A percentile compares a stretch with the other conserved stretches of the same genome.
Evolutionary conservation across 2,797 vertebrate genomes (phyloP).

Genomic region (Ceyx erithaca): DNA sequence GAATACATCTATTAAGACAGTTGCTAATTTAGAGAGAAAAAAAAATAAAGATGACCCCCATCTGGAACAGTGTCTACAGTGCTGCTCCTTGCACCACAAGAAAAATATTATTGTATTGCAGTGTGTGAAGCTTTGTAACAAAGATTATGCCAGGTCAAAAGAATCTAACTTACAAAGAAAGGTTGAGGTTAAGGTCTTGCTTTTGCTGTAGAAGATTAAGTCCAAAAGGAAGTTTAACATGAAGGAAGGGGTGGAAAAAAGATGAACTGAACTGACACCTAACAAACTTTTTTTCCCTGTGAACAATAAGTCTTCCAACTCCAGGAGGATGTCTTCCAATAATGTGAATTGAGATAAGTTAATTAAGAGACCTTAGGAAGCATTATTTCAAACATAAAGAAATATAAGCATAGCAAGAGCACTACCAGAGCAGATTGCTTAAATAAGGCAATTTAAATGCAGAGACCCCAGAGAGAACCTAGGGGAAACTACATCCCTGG

Average conservation of each 20-base stretch:
- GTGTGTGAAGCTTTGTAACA: slow-evolving; percentile 2
- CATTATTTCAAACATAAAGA: neutral
- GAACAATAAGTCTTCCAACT: neutral
- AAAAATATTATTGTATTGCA: slow-evolving; percentile 54
- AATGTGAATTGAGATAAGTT: neutral
- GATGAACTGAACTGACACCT: neutral
- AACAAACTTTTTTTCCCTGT: neutral
- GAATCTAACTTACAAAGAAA: slow-evolving; percentile 36
- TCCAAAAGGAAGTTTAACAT: neutral
- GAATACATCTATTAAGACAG: slow-evolving; percentile 52
- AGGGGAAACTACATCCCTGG: neutral
- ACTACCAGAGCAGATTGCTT: neutral
- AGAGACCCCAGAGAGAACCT: neutral
- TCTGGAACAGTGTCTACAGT: neutral
- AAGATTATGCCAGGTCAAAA: slow-evolving; percentile 46
- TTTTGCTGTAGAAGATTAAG: slow-evolving; percentile 5
- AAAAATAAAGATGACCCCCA: slow-evolving; percentile 19
- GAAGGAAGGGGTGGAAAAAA: neutral
- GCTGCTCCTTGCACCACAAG: slow-evolving; percentile 19
- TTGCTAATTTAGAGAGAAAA: slow-evolving; percentile 22
- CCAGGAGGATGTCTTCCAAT: neutral
- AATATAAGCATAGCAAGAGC: neutral
- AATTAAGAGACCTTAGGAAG: neutral
- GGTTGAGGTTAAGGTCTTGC: neutral
- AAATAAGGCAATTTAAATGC: neutral